Conservation (phyloP, 2,797 vertebrate species). For the Muscicapa comitata region DNA sequence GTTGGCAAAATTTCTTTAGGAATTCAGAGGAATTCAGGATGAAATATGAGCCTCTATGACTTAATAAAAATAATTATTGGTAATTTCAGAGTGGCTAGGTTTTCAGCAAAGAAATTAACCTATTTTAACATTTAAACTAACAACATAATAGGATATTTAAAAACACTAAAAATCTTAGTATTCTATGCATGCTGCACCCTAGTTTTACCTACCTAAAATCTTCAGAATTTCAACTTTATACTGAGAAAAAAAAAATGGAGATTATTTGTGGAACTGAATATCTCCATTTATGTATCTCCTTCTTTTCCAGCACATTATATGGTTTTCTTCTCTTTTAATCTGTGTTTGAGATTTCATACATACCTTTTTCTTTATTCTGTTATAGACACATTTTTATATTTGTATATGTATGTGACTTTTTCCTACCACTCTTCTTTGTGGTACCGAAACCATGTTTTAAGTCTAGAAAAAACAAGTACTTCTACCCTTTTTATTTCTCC, state of each 20-base stretch:
- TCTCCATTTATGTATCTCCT: not conserved
- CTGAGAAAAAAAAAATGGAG: not conserved
- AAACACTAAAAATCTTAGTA: not conserved
- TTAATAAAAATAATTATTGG: not conserved
- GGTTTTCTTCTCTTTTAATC: not conserved
- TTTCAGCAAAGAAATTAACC: not conserved
- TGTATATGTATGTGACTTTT: not conserved
- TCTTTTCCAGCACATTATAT: not conserved
- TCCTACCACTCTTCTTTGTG: not conserved
- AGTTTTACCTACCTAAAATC: not conserved
- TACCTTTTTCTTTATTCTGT: not conserved
- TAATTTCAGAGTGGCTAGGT: not conserved
- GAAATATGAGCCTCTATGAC: not conserved
- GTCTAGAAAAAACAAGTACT: not conserved
- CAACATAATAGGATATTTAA: not conserved
- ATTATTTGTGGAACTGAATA: not conserved
- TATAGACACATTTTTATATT: not conserved
- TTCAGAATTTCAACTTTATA: not conserved
- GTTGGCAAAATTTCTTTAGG: not conserved
- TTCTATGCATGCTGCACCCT: not conserved
- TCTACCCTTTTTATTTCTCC: not conserved
- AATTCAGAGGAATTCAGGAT: not conserved
- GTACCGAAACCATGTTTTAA: not conserved
- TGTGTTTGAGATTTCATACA: not conserved
- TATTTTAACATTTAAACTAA: not conserved